These are phyloP conservation scores for Phyllotreta striolata DNA, from an alignment of 2,888 invertebrate genomes.

Conservation along the genomic window DNA sequence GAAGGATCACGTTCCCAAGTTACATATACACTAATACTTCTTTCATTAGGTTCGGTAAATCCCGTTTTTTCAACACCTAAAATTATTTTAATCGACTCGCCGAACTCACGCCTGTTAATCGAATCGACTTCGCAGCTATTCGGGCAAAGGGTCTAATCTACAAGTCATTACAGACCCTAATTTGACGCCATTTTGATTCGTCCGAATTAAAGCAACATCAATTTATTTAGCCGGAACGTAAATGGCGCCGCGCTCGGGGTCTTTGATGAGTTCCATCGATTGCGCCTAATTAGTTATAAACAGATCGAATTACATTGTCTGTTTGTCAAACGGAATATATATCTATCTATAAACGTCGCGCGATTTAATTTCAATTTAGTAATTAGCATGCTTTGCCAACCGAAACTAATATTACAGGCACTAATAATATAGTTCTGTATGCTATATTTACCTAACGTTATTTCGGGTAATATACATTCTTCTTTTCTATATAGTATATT, in stretches of 20 bases:
- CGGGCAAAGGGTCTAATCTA: slow-evolving; percentile 32
- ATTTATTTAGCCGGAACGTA: slow-evolving; percentile 19
- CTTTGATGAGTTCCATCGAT: too few species aligned
- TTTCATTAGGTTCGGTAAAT: not conserved
- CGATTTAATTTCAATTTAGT: too few species aligned
- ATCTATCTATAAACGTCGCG: too few species aligned
- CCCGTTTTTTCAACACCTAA: not conserved
- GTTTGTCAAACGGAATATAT: too few species aligned
- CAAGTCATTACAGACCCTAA: slow-evolving; percentile 34
- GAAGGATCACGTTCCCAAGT: slow-evolving; percentile 20
- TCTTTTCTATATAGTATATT: too few species aligned
- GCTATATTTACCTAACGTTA: too few species aligned
- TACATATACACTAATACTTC: not conserved
- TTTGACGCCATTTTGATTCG: slow-evolving; percentile 24
- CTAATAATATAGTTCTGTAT: too few species aligned
- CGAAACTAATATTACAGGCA: too few species aligned
- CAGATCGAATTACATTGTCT: too few species aligned
- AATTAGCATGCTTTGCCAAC: too few species aligned
- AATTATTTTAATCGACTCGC: not conserved
- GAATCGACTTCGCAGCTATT: slow-evolving; percentile 26
- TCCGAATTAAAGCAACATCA: slow-evolving; percentile 19
- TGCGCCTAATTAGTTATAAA: too few species aligned
- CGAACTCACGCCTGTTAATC: slow-evolving; percentile 29
- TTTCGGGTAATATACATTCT: too few species aligned
- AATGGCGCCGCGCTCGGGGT: not conserved